Conservation (phyloP, 1,140 invertebrate species). For the Zaprionus kolodkinae region DNA sequence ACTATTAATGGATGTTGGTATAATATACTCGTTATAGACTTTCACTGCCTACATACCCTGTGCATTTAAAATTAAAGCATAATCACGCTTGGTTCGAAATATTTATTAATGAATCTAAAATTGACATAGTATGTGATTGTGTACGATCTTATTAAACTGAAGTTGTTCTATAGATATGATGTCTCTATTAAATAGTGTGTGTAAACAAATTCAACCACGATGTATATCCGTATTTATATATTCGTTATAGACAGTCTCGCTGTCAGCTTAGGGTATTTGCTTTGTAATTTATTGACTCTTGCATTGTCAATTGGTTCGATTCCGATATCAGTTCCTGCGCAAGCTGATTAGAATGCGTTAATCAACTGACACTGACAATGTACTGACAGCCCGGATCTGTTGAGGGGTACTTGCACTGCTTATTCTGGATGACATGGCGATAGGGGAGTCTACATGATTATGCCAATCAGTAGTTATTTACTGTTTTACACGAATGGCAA, state of each 20-base stretch:
- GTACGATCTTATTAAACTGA: background rate
- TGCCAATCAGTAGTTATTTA: too few species aligned
- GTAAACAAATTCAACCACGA: background rate
- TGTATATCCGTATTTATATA: background rate
- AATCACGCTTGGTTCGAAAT: background rate
- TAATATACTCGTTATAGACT: too few species aligned
- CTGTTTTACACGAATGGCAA: too few species aligned
- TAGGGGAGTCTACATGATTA: too few species aligned
- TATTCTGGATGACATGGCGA: too few species aligned
- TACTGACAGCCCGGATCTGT: conserved; percentile 3
- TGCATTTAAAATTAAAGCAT: background rate
- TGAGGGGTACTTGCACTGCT: too few species aligned
- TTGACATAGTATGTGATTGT: background rate
- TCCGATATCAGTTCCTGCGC: background rate
- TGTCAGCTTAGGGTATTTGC: background rate
- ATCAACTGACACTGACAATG: background rate
- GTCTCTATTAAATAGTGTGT: background rate
- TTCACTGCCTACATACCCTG: too few species aligned
- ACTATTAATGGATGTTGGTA: background rate
- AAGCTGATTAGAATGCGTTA: conserved; percentile 10
- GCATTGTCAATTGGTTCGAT: background rate
- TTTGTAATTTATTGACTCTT: background rate
- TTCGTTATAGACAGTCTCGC: background rate
- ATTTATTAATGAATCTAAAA: background rate
- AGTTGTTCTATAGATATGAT: background rate